Evolutionary conservation across 2,797 vertebrate species (phyloP).

Genomic region (Schizopygopsis malacanthus): DNA sequence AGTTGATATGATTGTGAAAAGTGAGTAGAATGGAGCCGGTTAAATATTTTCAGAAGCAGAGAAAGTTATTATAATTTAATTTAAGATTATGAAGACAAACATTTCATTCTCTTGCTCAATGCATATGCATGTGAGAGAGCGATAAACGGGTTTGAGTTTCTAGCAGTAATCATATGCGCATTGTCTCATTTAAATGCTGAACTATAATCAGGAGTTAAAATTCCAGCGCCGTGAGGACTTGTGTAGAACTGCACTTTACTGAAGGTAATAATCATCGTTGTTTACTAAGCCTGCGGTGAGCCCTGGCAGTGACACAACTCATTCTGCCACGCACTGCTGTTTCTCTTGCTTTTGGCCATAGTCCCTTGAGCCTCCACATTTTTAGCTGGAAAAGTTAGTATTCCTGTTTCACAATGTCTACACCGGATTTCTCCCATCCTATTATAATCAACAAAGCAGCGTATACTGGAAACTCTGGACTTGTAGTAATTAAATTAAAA

Average conservation of each 20-base stretch:
- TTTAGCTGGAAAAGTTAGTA: neutral
- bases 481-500: neutral
- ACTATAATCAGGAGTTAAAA: conserved; percentile 52
- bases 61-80: neutral
- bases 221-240: conserved; percentile 28
- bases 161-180: conserved; percentile 9
- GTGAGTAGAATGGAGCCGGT: neutral
- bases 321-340: neutral
- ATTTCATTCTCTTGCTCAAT: neutral
- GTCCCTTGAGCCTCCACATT: neutral
- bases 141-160: neutral
- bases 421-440: neutral
- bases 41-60: too few species aligned
- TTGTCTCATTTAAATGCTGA: conserved; percentile 18
- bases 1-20: neutral
- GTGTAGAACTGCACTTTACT: conserved; percentile 37
- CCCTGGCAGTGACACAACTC: conserved; percentile 12
- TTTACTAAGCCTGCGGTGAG: conserved; percentile 38
- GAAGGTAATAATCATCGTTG: conserved; percentile 42
- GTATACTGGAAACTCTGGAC: neutral
- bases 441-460: neutral
- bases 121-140: neutral
- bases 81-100: neutral
- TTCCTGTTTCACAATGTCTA: neutral
- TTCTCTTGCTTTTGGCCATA: conserved; percentile 3